phyloP scores from a whole-genome alignment of 1,140 invertebrate genomes.

The Cydia pomonella region DNA sequence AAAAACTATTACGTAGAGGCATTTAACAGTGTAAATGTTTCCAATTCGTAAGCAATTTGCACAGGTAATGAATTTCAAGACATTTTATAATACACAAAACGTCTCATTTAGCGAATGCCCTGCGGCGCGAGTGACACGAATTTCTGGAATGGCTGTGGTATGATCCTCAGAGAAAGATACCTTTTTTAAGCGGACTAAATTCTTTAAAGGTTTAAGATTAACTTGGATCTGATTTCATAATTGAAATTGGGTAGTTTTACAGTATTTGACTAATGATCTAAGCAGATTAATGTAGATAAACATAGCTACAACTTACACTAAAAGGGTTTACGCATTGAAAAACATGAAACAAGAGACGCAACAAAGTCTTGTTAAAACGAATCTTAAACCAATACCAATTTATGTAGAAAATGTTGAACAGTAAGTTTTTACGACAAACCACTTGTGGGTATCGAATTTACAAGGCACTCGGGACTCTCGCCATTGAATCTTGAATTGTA shows the following conservation, averaged over 20 bases:
- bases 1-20: neutral
- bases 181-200: slow-evolving; percentile 10
- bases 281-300: too few species aligned
- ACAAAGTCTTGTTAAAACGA: slow-evolving; percentile 12
- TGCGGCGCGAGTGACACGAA: slow-evolving; percentile 39
- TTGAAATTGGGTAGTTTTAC: neutral
- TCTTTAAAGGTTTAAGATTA: slow-evolving; percentile 8
- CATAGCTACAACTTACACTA: neutral
- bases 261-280: too few species aligned
- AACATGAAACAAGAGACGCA: slow-evolving; percentile 2
- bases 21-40: neutral
- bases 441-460: slow-evolving; percentile 24
- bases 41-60: neutral
- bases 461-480: neutral
- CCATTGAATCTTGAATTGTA: neutral
- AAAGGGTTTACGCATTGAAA: neutral
- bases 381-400: slow-evolving; percentile 28
- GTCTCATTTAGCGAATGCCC: slow-evolving; percentile 47
- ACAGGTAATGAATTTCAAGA: slow-evolving; percentile 27
- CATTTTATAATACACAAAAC: slow-evolving; percentile 47
- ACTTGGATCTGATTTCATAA: neutral
- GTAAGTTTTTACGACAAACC: slow-evolving; percentile 29
- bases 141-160: slow-evolving; percentile 41
- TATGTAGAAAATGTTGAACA: slow-evolving; percentile 25
- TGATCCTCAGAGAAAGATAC: slow-evolving; percentile 18